These are phyloP conservation scores for Eledona agricola DNA, from an alignment of 2,888 invertebrate species.

Conservation along the genomic window DNA sequence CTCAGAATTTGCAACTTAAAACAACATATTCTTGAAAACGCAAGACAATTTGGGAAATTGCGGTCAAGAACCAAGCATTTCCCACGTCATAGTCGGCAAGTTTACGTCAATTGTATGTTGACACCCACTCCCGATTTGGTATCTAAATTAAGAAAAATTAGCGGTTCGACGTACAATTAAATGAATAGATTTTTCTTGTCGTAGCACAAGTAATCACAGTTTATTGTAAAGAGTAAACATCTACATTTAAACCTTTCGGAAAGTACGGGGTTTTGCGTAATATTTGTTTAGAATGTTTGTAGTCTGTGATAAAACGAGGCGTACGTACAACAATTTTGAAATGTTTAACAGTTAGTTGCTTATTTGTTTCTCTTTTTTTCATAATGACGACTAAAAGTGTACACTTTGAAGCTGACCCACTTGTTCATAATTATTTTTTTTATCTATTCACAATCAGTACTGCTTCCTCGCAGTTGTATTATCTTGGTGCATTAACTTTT, in stretches of 20 bases:
- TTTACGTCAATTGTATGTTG: constrained; percentile 7
- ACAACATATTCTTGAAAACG: background rate
- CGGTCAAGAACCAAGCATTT: constrained; percentile 10
- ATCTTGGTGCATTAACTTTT: no score
- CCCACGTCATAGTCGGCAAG: background rate
- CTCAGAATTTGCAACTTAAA: background rate
- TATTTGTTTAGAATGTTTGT: constrained; percentile 16
- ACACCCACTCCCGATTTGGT: no score
- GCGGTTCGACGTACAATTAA: no score
- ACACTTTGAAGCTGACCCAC: no score
- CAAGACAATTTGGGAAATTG: constrained; percentile 3
- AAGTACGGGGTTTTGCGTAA: no score
- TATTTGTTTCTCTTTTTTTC: constrained; percentile 2
- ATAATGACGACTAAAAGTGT: no score
- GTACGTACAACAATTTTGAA: constrained; percentile 12
- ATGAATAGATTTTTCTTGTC: no score
- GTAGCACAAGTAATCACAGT: background rate
- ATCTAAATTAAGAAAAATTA: no score
- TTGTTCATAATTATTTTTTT: no score
- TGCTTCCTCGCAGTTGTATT: no score
- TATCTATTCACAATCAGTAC: no score
- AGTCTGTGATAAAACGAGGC: constrained; percentile 8
- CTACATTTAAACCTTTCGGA: constrained; percentile 6
- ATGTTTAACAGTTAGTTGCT: constrained; percentile 2
- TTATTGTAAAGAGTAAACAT: constrained; percentile 20